Conservation (phyloP, 2,113 vertebrate species). For the Todiramphus chloris region DNA sequence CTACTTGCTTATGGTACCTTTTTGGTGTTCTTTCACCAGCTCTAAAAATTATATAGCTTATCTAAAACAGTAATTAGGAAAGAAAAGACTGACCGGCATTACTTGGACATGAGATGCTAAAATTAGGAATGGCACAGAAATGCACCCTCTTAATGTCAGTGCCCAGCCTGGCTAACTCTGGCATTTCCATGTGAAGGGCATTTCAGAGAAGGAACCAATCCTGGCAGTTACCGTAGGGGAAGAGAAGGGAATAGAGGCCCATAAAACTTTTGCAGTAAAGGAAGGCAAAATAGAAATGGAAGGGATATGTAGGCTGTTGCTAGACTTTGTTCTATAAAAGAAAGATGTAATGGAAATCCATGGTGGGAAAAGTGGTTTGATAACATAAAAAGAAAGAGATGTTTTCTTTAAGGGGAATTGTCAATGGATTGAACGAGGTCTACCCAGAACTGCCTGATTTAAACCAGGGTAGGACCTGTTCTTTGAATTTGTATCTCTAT, state of each 20-base stretch:
- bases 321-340: not conserved
- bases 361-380: not conserved
- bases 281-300: not conserved
- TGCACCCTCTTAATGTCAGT: not conserved
- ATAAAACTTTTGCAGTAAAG: not conserved
- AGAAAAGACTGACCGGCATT: conserved; percentile 18
- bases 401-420: not conserved
- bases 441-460: not conserved
- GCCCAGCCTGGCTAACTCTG: not conserved
- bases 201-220: not conserved
- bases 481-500: not conserved
- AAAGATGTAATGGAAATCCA: not conserved
- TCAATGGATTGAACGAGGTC: not conserved
- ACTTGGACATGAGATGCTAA: not conserved
- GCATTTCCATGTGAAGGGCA: not conserved
- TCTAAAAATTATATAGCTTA: not conserved
- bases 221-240: not conserved
- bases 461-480: not conserved
- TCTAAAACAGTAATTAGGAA: conserved; percentile 11
- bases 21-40: not conserved
- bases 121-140: not conserved
- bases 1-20: not conserved
- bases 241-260: not conserved
- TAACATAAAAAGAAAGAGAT: not conserved
- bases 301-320: not conserved